Evolutionary conservation across 2,797 vertebrate species (phyloP).

Genomic region (Lepilemur ruficaudatus): DNA sequence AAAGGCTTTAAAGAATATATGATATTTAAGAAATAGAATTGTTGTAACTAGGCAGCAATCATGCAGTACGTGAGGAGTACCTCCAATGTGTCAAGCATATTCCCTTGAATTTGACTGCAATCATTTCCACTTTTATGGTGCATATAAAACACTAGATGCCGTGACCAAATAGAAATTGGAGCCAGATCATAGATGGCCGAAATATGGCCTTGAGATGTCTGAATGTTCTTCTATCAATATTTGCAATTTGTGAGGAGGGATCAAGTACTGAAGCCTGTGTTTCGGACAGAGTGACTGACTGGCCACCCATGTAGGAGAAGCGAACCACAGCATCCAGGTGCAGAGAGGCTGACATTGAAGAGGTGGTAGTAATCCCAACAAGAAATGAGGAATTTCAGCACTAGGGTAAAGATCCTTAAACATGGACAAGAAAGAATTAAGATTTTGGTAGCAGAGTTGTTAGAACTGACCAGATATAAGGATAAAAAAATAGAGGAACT

Average conservation of each 20-base stretch:
- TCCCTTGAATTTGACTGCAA: background rate
- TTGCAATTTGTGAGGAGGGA: background rate
- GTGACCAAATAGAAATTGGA: background rate
- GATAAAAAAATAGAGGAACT: background rate
- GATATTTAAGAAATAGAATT: background rate
- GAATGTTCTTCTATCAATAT: background rate
- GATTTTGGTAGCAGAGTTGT: background rate
- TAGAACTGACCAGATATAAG: background rate
- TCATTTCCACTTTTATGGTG: background rate
- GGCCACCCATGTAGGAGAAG: background rate
- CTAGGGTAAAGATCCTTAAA: background rate
- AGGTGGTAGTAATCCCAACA: background rate
- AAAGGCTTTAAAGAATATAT: background rate
- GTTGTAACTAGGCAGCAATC: background rate
- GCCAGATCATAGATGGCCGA: background rate
- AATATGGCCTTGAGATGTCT: background rate
- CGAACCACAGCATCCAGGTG: accelerated
- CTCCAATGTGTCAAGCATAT: background rate
- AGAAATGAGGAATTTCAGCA: background rate
- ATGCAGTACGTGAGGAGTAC: background rate
- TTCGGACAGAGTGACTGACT: background rate
- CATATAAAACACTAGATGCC: background rate
- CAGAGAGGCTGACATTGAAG: background rate
- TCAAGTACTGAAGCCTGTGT: background rate
- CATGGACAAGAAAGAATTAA: background rate